These are phyloP conservation scores for Lophotis ruficrista DNA, from an alignment of 2,113 vertebrate genomes.

Conservation along the genomic window DNA sequence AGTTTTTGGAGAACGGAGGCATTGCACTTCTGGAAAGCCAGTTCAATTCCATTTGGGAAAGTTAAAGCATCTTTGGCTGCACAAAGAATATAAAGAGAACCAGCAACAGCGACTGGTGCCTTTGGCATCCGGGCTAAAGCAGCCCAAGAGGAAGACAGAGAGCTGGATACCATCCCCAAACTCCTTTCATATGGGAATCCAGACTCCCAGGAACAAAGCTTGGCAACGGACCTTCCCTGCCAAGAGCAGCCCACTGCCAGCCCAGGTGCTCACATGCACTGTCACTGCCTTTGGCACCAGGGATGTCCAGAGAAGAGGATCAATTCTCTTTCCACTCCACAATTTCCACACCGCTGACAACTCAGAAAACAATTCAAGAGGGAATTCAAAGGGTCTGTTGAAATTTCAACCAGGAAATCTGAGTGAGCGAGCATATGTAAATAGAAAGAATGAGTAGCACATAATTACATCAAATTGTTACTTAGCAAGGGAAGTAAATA, in stretches of 20 bases:
- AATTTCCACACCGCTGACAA: conserved; percentile 58
- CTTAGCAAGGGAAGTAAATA: conserved; percentile 82
- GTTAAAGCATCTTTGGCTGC: neutral
- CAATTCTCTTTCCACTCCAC: conserved; percentile 40
- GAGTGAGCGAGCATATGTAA: conserved; percentile 65
- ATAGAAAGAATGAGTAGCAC: conserved; percentile 74
- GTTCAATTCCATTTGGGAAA: neutral
- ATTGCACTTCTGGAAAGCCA: neutral
- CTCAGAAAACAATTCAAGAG: conserved; percentile 57
- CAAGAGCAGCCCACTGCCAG: conserved; percentile 33
- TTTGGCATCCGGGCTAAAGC: neutral
- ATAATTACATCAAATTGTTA: conserved; percentile 82
- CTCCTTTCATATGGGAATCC: conserved; percentile 31
- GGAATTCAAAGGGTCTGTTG: conserved; percentile 68
- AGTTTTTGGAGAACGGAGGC: neutral
- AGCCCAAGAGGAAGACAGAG: neutral
- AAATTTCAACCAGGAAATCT: conserved; percentile 55
- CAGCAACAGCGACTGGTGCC: neutral
- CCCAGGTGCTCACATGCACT: conserved; percentile 51
- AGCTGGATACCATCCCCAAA: conserved; percentile 19
- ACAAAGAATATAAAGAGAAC: conserved; percentile 4
- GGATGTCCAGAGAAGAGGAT: conserved; percentile 43
- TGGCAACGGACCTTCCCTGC: neutral
- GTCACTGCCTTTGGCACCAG: conserved; percentile 38
- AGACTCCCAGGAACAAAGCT: conserved; percentile 43